Evolutionary conservation across 2,113 vertebrate species (phyloP).

Genomic region (Brachypteracias leptosomus): DNA sequence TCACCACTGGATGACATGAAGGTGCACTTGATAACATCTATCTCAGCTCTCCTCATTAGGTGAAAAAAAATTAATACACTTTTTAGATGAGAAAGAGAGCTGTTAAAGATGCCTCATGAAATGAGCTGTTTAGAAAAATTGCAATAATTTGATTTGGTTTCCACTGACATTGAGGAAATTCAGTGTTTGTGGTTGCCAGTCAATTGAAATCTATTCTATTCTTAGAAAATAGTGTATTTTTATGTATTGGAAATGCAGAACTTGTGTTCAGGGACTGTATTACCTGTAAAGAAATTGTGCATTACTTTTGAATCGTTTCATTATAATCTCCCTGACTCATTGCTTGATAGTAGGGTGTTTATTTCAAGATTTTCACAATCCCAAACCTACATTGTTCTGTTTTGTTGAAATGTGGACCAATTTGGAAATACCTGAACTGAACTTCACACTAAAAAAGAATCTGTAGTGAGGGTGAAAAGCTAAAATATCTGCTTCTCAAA

Average conservation of each 20-base stretch:
- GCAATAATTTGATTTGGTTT: not conserved
- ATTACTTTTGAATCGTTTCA: not conserved
- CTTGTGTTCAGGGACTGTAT: not conserved
- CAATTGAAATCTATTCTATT: not conserved
- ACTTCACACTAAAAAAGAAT: not conserved
- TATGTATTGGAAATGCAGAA: not conserved
- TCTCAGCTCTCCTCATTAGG: not conserved
- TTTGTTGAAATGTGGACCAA: not conserved
- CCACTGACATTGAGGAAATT: not conserved
- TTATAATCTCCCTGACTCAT: not conserved
- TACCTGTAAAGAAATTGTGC: not conserved
- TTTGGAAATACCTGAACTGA: not conserved
- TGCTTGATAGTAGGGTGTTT: not conserved
- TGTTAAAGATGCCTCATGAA: not conserved
- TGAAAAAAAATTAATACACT: rapidly evolving
- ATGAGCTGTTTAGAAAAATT: not conserved
- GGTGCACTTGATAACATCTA: not conserved
- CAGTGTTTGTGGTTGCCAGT: not conserved
- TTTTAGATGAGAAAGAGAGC: not conserved
- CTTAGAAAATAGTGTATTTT: not conserved
- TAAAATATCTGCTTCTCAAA: not conserved
- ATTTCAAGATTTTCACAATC: not conserved
- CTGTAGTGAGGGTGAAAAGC: not conserved
- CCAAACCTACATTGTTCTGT: not conserved
- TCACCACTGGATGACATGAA: not conserved